A percentile compares a stretch with the other conserved stretches of the same genome.
These are phyloP conservation scores for Enteromius radiatus DNA, from an alignment of 2,797 vertebrate species.

Conservation along the genomic window DNA sequence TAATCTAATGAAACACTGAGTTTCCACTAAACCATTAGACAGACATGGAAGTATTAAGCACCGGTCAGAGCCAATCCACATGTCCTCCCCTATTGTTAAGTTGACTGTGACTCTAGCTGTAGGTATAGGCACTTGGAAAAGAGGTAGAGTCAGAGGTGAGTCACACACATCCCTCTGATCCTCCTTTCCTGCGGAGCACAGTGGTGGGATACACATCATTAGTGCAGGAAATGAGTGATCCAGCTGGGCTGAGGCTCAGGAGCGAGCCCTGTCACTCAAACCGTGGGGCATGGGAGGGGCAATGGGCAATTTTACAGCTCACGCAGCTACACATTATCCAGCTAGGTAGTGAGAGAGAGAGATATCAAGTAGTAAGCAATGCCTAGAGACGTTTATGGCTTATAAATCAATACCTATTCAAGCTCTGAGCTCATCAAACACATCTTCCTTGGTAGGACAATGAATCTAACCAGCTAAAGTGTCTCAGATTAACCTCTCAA, in stretches of 20 bases:
- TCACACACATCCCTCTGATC: slow-evolving; percentile 49
- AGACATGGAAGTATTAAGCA: background rate
- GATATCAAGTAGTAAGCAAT: background rate
- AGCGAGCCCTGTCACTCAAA: slow-evolving; percentile 10
- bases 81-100: slow-evolving; percentile 12
- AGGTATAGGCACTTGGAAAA: slow-evolving; percentile 21
- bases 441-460: background rate
- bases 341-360: background rate
- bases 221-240: slow-evolving; percentile 46
- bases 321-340: background rate
- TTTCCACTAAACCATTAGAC: slow-evolving; percentile 15
- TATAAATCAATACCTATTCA: slow-evolving; percentile 1
- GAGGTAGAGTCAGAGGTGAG: slow-evolving; percentile 43
- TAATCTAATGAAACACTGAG: background rate
- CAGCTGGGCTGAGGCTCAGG: slow-evolving; percentile 19
- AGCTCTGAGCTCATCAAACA: background rate
- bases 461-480: background rate
- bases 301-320: slow-evolving; percentile 10
- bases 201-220: slow-evolving; percentile 43
- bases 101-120: slow-evolving; percentile 26
- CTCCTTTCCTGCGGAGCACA: slow-evolving; percentile 45
- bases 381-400: slow-evolving; percentile 4
- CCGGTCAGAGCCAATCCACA: background rate
- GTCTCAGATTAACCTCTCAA: background rate
- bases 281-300: background rate